phyloP scores from a whole-genome alignment of 2,888 invertebrate genomes.

The Calameuta pallipes region DNA sequence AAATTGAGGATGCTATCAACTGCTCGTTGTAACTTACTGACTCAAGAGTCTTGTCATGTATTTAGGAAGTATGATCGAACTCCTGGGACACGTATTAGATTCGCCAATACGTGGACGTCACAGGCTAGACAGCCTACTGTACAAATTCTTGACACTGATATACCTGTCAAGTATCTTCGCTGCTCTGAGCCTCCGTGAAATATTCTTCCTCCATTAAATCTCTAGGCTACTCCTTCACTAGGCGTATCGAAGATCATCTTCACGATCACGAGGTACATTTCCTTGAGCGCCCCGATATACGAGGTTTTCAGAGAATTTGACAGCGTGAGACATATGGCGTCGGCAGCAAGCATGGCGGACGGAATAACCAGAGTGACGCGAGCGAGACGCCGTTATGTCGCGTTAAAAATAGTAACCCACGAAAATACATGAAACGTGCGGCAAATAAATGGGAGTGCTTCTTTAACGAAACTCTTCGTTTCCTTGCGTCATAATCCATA shows the following conservation, averaged over 20 bases:
- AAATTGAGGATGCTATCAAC: not conserved
- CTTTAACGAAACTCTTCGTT: not conserved
- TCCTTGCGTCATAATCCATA: not conserved
- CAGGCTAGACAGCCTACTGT: not conserved
- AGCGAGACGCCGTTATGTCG: not conserved
- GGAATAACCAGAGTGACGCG: not conserved
- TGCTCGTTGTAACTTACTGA: not conserved
- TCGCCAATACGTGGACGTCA: not conserved
- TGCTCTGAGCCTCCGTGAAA: not conserved
- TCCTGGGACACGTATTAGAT: not conserved
- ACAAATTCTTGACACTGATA: not conserved
- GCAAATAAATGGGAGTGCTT: not conserved
- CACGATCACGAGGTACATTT: not conserved
- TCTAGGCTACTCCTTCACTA: not conserved
- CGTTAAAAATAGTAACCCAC: not conserved
- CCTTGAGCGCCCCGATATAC: not conserved
- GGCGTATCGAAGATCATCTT: not conserved
- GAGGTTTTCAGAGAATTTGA: not conserved
- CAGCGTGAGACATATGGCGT: not conserved
- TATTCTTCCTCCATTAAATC: not conserved
- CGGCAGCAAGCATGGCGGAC: not conserved
- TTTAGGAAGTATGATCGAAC: not conserved
- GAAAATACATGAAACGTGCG: not conserved
- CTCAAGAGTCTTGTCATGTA: not conserved
- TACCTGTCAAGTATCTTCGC: not conserved